These are phyloP conservation scores for Sapajus apella DNA, from an alignment of 2,113 vertebrate species.

Conservation along the genomic window DNA sequence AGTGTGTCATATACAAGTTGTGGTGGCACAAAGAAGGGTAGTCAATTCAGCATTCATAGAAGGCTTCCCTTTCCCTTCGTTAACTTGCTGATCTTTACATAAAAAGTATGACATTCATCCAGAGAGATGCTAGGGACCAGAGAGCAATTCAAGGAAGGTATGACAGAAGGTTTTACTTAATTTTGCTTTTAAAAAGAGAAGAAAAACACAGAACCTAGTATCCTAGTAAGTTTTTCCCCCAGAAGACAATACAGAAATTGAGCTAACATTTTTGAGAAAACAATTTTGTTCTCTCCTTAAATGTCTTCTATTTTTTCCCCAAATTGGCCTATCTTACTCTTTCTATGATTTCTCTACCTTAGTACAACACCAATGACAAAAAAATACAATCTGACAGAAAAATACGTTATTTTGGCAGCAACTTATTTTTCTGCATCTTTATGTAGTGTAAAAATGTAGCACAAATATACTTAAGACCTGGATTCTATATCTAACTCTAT, in stretches of 20 bases:
- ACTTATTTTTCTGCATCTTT: background rate
- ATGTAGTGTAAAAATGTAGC: background rate
- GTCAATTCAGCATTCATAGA: background rate
- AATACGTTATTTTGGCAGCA: background rate
- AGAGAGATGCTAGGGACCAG: background rate
- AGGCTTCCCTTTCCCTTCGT: background rate
- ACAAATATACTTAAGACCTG: background rate
- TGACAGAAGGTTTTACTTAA: background rate
- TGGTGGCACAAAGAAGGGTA: background rate
- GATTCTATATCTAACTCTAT: background rate
- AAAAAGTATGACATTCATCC: background rate
- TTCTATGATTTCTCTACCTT: background rate
- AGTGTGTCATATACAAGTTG: background rate
- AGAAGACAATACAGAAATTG: background rate
- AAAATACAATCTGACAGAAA: background rate
- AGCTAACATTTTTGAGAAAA: background rate
- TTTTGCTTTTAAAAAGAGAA: conserved; percentile 40
- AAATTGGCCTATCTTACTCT: background rate
- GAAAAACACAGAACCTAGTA: conserved; percentile 22
- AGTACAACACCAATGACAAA: background rate
- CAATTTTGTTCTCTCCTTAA: background rate
- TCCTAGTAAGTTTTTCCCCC: background rate
- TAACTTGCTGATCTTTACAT: background rate
- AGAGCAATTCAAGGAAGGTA: background rate
- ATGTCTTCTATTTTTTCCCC: background rate